phyloP scores from a whole-genome alignment of 1,140 invertebrate genomes.

The Solenopsis fugax region DNA sequence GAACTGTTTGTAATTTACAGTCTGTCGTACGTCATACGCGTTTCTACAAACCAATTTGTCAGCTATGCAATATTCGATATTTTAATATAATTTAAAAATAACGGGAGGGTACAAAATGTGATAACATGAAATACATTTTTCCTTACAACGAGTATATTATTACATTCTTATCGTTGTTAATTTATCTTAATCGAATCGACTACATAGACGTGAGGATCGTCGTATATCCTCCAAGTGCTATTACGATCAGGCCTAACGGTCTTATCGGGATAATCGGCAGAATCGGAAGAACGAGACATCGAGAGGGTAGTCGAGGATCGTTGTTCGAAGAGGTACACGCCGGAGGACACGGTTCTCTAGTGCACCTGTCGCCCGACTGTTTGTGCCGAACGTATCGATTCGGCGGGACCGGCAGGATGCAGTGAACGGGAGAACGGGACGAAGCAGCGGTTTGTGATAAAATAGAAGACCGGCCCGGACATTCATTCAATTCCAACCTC shows the following conservation, averaged over 20 bases:
- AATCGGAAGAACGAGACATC: background rate
- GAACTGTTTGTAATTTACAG: background rate
- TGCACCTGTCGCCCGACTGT: slow-evolving; percentile 56
- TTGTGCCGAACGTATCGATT: slow-evolving; percentile 68
- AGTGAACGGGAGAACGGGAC: slow-evolving; percentile 18
- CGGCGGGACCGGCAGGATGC: slow-evolving; percentile 16
- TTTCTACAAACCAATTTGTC: background rate
- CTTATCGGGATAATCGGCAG: background rate
- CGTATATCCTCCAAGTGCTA: background rate
- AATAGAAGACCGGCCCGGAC: slow-evolving; percentile 13
- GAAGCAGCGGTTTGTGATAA: slow-evolving; percentile 33
- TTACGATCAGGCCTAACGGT: background rate
- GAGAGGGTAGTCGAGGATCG: background rate
- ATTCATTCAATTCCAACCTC: slow-evolving; percentile 9
- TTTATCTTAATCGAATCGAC: slow-evolving; percentile 13
- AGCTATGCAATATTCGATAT: background rate
- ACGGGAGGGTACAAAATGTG: background rate
- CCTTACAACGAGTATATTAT: background rate
- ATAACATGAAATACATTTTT: background rate
- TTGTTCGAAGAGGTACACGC: slow-evolving; percentile 14
- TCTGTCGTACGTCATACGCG: background rate
- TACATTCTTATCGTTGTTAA: slow-evolving; percentile 8
- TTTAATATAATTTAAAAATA: slow-evolving; percentile 1
- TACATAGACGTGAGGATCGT: background rate
- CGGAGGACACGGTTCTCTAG: background rate